A percentile compares a stretch with the other conserved stretches of the same genome.
phyloP scores from a whole-genome alignment of 2,888 invertebrate genomes.

The Formica aserva region DNA sequence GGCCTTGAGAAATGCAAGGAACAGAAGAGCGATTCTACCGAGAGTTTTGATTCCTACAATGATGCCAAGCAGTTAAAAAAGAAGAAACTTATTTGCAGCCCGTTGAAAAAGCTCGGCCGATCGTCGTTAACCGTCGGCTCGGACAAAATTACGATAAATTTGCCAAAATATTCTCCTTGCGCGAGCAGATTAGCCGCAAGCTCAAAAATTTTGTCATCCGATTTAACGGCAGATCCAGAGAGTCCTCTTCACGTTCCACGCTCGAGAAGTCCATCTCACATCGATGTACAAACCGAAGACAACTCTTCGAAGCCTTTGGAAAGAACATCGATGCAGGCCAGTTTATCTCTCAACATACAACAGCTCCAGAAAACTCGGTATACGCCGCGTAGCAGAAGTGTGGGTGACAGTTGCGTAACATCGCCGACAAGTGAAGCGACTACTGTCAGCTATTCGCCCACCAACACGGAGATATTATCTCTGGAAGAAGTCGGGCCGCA shows the following conservation, averaged over 20 bases:
- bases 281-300: constrained; percentile 64
- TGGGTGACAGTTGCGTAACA: constrained; percentile 82
- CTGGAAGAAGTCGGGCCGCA: constrained; percentile 78
- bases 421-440: constrained; percentile 82
- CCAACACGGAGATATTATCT: constrained; percentile 81
- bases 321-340: constrained; percentile 77
- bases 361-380: constrained; percentile 73
- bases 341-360: constrained; percentile 79
- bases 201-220: constrained; percentile 82
- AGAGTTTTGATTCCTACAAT: constrained; percentile 38
- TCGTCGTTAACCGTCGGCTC: constrained; percentile 81
- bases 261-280: constrained; percentile 78
- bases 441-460: constrained; percentile 80
- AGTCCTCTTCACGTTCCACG: constrained; percentile 81
- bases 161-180: constrained; percentile 84
- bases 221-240: constrained; percentile 78
- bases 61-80: constrained; percentile 65
- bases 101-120: constrained; percentile 80
- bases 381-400: constrained; percentile 78
- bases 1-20: constrained; percentile 73
- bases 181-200: constrained; percentile 83
- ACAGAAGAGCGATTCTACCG: constrained; percentile 63
- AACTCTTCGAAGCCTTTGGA: constrained; percentile 62
- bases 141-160: constrained; percentile 80
- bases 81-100: constrained; percentile 73